Evolutionary conservation across 2,888 invertebrate species (phyloP).

Genomic region (Amiota mariae): DNA sequence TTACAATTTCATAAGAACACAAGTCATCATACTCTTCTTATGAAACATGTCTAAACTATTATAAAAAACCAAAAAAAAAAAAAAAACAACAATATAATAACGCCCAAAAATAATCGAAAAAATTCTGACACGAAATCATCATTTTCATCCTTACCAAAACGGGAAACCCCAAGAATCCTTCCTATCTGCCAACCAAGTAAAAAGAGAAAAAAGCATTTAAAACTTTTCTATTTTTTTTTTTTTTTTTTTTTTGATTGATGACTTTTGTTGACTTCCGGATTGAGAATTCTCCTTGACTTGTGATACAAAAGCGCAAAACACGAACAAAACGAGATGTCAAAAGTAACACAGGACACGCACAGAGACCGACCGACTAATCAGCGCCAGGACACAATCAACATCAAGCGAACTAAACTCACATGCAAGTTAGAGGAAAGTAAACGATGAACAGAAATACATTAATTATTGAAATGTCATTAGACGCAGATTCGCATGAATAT

Average conservation of each 20-base stretch:
- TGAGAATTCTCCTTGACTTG: not conserved
- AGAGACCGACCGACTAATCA: constrained; percentile 1
- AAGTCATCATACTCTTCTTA: not conserved
- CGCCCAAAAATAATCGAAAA: constrained; percentile 32
- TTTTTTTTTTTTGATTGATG: constrained; percentile 58
- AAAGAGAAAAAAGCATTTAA: constrained; percentile 53
- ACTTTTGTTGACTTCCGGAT: constrained; percentile 30
- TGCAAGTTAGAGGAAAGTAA: not conserved
- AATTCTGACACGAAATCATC: constrained; percentile 10
- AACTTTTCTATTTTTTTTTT: constrained; percentile 41
- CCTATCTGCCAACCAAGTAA: not conserved
- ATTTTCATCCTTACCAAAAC: too few relatives aligned
- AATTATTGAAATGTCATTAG: constrained; percentile 71
- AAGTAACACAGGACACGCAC: constrained; percentile 56
- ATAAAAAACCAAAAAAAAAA: constrained; percentile 45
- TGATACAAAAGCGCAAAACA: constrained; percentile 6
- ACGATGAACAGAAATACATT: constrained; percentile 59
- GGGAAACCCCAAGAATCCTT: not conserved
- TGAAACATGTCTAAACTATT: constrained; percentile 39
- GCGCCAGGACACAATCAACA: too few relatives aligned
- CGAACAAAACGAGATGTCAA: not conserved
- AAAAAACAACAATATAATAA: constrained; percentile 30
- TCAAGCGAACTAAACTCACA: constrained; percentile 3
- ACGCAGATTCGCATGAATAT: constrained; percentile 66
- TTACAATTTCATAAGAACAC: constrained; percentile 30